A percentile compares a stretch with the other conserved stretches of the same genome.
These are phyloP conservation scores for Napeogenes sylphis DNA, from an alignment of 2,888 invertebrate genomes.

Conservation along the genomic window DNA sequence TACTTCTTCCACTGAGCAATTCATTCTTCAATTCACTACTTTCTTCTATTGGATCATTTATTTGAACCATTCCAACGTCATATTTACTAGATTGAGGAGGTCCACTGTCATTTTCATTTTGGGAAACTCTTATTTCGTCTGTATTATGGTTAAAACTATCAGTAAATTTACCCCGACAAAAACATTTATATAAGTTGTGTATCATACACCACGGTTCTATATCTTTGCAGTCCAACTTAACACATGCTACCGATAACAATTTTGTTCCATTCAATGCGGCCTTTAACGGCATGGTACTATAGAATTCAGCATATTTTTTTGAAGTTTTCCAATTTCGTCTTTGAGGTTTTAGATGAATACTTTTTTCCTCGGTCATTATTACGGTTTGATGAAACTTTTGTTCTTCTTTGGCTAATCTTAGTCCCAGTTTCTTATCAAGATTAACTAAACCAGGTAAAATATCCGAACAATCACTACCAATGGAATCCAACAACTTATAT, in stretches of 20 bases:
- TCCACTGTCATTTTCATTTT: neutral
- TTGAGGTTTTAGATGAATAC: constrained; percentile 78
- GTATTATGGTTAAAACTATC: constrained; percentile 26
- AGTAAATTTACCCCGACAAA: constrained; percentile 75
- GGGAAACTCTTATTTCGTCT: constrained; percentile 19
- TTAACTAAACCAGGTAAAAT: constrained; percentile 55
- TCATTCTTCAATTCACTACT: constrained; percentile 1
- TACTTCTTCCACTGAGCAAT: neutral
- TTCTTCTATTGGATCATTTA: neutral
- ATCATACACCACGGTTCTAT: constrained; percentile 82
- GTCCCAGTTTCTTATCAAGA: constrained; percentile 71
- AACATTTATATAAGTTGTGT: constrained; percentile 81
- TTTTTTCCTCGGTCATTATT: constrained; percentile 80
- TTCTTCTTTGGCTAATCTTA: constrained; percentile 81
- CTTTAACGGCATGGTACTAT: constrained; percentile 51
- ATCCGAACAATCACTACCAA: constrained; percentile 42
- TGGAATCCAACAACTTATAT: constrained; percentile 45
- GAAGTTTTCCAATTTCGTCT: constrained; percentile 79
- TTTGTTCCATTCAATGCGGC: constrained; percentile 38
- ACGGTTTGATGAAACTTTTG: constrained; percentile 85
- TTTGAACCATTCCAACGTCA: neutral
- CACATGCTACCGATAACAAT: constrained; percentile 41
- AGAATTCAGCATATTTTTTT: constrained; percentile 79
- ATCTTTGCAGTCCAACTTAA: constrained; percentile 56
- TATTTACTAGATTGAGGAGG: neutral